Evolutionary conservation across 2,888 invertebrate genomes (phyloP), one percentile per base, ranked within the genome.

Genomic region (Chydorus sphaericus): DNA sequence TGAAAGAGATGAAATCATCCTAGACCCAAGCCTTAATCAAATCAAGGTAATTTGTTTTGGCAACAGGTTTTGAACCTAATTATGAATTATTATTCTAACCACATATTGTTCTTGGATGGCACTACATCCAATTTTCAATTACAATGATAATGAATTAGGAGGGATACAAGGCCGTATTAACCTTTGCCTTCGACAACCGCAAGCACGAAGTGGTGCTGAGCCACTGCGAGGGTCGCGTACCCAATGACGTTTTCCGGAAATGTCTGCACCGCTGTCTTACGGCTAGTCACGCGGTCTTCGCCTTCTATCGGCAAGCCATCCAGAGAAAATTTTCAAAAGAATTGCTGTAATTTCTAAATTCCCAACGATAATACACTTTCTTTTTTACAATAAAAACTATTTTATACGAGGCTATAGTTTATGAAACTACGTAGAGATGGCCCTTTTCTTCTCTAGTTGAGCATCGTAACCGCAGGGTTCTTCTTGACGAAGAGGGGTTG

Each of bases 121-220:
- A 18, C 18, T 28, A n/a, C 4, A 4, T n/a, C 11, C 18, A 7
- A n/a, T 23, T 48, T 36, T 49, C 10, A 33, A 33, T 26, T 33
- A 39, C 51, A 49, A n/a, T 31, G 7, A 57, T 44, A 6, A 18
- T 57, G 63, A 39, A 75, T 11, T 73, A 77, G 62, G 69, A 70
- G 5, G 75, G 79, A n/a, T 57, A 53, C 1, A 71, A 72, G 53
- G 83, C 85, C 0, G 71, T 73, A 53, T 79, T 87, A 66, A 81
- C 80, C 50, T 84, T 83, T 65, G 83, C 82, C 2, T 89, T 87
- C 62, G 86, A 87, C 62, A 82, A 78, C 62, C 66, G 73, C 10
- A 71, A 77, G 23, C 75, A 73, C 52, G 72, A 76, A 59, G 64
- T 82, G 23, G 66, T 82, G 55, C 69, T 79, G 63, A 81, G 80